Percentiles rank a stretch among this genome's conserved stretches.
Evolutionary conservation across 2,888 invertebrate genomes (phyloP).

Genomic region (Drosophila yooni): DNA sequence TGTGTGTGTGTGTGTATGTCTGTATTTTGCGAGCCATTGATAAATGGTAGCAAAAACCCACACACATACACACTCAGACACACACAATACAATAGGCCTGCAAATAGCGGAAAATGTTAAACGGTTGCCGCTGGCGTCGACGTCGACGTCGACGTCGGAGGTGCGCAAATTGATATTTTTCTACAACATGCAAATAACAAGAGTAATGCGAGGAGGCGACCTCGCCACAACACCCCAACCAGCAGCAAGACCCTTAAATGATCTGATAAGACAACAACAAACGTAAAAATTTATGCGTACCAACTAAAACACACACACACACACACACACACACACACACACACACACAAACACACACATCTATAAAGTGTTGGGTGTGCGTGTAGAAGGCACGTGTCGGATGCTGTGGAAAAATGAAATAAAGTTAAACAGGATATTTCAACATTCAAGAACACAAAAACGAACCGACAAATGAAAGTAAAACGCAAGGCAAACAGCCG

Average conservation of each 20-base stretch:
- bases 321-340: conserved; percentile 11
- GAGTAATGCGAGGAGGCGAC: conserved; percentile 66
- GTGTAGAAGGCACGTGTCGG: conserved; percentile 70
- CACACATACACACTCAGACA: background rate
- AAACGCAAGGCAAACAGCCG: conserved; percentile 53
- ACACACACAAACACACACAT: conserved; percentile 6
- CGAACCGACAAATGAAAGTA: conserved; percentile 69
- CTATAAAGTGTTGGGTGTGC: conserved; percentile 3
- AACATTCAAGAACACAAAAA: conserved; percentile 65
- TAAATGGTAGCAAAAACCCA: conserved; percentile 59
- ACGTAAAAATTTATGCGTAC: conserved; percentile 79
- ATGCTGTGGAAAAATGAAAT: conserved; percentile 79
- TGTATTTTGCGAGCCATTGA: conserved; percentile 34
- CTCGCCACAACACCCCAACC: conserved; percentile 27
- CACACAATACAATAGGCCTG: conserved; percentile 69
- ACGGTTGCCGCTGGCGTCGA: conserved; percentile 57
- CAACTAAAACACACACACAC: conserved; percentile 67
- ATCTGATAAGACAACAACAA: conserved; percentile 80
- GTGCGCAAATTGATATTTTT: conserved; percentile 78
- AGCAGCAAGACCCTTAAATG: conserved; percentile 59
- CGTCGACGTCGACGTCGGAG: conserved; percentile 61
- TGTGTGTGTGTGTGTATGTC: conserved; percentile 23
- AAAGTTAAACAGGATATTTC: conserved; percentile 80
- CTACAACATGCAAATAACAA: conserved; percentile 78
- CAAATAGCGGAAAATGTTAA: conserved; percentile 80